Conservation (phyloP, 2,888 invertebrate species). For the Hoplodrina blanda region DNA sequence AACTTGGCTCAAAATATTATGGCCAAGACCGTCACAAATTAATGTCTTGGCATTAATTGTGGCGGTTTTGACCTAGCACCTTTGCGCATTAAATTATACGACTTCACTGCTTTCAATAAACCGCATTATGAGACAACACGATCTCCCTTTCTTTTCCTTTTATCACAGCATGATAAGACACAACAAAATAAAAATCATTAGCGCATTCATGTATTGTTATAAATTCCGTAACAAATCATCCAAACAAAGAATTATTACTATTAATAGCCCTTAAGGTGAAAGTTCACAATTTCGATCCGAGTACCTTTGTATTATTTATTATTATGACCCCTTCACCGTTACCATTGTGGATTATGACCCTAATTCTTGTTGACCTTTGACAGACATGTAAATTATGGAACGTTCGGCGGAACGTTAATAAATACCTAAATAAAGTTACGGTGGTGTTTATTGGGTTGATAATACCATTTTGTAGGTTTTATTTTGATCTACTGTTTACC, state of each 20-base stretch:
- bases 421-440: constrained; percentile 54
- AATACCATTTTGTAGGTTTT: constrained; percentile 7
- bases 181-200: constrained; percentile 54
- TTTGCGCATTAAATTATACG: constrained; percentile 23
- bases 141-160: constrained; percentile 25
- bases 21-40: constrained; percentile 3
- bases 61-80: constrained; percentile 19
- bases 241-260: constrained; percentile 56
- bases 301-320: constrained; percentile 73
- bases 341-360: constrained; percentile 72
- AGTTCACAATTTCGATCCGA: constrained; percentile 70
- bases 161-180: constrained; percentile 49
- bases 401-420: constrained; percentile 55
- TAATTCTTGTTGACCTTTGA: constrained; percentile 76
- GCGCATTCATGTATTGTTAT: constrained; percentile 54
- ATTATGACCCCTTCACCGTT: constrained; percentile 69
- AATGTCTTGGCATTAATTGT: constrained; percentile 20
- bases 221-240: constrained; percentile 63
- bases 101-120: constrained; percentile 10
- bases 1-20: constrained; percentile 28
- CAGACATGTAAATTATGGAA: constrained; percentile 67
- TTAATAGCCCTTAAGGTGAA: constrained; percentile 70
- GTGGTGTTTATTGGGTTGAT: constrained; percentile 36
- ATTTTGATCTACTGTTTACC: not conserved
- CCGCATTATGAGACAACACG: constrained; percentile 4